Base-by-base conservation (phyloP, 2,797 vertebrate species). In the Pseudochaenichthys georgianus region DNA sequence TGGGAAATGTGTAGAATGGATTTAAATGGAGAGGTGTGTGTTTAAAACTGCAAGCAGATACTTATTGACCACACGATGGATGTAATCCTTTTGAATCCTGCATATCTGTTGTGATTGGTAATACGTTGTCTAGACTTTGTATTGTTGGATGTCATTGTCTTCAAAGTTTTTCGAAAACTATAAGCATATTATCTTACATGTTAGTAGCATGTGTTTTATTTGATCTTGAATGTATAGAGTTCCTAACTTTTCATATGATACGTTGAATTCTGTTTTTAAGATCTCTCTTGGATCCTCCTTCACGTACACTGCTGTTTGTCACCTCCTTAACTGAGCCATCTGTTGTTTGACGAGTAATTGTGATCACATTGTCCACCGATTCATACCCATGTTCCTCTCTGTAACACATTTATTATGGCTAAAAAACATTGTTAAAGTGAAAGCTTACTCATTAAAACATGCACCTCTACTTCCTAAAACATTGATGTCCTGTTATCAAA, bases 401-500 rank as follows among this genome's bases (percentile, higher is more conserved):
- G 23, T 41, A 38, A 52, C 23, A 54, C 9, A 50, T 74, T 52
- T 59, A 52, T 46, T 48, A 28, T 60, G 19, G 48, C 47, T 74
- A 13, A 70, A 80, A 72, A 42, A 4, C 43, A 60, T 19, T 0
- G 13, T 54, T 73, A 34, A 34, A 62, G 8, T 59, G n/a, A 65
- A 75, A 60, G 16, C 28, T 23, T 47, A 58, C 21, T 21, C 48
- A 59, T 51, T 41, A 43, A 75, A 45, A 21, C 38, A 62, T 55
- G 6, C 41, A 67, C 34, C 19, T 41, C 28, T 3, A 17, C 12
- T 67, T 12, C 11, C 15, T n/a, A 70, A 57, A 66, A 43, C 42
- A 65, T 57, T 12, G 0, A 60, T 7, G 13, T 55, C 41, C 10
- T 61, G 16, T 53, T 42, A 41, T 68, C 1, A 62, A 68, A 4